A percentile compares a stretch with the other conserved stretches of the same genome.
These are phyloP conservation scores for Rhinolophus sinicus DNA, from an alignment of 2,113 vertebrate genomes.

Conservation along the genomic window DNA sequence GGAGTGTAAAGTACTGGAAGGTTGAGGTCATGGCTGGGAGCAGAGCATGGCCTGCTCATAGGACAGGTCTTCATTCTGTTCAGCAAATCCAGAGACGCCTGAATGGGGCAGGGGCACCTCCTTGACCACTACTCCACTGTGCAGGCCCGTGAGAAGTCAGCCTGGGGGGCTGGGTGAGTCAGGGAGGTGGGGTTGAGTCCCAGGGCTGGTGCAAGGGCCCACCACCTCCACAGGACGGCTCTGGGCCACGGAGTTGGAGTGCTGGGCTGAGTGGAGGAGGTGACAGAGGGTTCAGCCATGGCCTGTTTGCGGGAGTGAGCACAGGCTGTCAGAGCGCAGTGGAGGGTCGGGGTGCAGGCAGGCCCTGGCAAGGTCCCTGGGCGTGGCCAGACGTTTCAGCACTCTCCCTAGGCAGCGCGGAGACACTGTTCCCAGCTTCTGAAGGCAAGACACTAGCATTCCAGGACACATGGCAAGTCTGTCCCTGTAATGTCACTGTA, in stretches of 20 bases:
- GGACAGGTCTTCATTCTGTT: neutral
- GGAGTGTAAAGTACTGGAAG: neutral
- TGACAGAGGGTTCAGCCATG: fast-evolving
- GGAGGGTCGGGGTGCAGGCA: neutral
- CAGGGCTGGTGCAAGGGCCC: neutral
- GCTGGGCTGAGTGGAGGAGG: neutral
- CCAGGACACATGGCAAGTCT: neutral
- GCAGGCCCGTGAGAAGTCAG: neutral
- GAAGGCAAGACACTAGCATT: neutral
- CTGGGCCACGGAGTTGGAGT: neutral
- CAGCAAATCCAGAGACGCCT: neutral
- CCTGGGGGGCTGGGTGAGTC: too few relatives aligned
- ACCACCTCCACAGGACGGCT: neutral
- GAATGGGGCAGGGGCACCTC: neutral
- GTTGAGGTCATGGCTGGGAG: neutral
- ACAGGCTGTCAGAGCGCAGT: neutral
- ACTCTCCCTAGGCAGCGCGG: neutral
- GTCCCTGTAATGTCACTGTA: neutral
- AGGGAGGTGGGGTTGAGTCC: neutral
- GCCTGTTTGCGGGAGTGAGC: neutral
- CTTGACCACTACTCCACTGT: neutral
- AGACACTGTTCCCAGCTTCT: neutral
- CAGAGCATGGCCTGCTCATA: neutral
- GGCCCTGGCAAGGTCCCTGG: neutral
- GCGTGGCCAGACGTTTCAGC: neutral